Percentiles rank a stretch among this genome's conserved stretches.
These are phyloP conservation scores for Helicoverpa zea DNA, from an alignment of 1,140 invertebrate genomes.

Conservation along the genomic window DNA sequence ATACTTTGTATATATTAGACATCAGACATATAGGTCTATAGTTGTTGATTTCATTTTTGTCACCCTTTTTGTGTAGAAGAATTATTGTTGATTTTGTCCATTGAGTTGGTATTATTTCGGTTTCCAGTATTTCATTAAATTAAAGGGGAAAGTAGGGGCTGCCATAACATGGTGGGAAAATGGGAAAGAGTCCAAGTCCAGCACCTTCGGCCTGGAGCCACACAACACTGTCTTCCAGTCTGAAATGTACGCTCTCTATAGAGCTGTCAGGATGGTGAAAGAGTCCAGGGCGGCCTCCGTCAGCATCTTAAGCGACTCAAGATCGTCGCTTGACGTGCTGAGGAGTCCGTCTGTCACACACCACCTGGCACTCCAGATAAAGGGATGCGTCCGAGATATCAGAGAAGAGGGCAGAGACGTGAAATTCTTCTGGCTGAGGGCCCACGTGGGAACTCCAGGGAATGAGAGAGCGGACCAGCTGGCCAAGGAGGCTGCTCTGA, in stretches of 20 bases:
- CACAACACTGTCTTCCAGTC: conserved; percentile 62
- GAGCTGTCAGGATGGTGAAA: conserved; percentile 26
- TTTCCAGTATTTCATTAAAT: no score
- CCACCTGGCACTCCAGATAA: conserved; percentile 29
- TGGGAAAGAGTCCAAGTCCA: conserved; percentile 44
- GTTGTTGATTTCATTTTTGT: no score
- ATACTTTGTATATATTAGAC: no score
- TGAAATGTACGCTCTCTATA: conserved; percentile 52
- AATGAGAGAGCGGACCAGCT: conserved; percentile 62
- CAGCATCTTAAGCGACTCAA: conserved; percentile 56
- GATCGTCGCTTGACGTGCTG: conserved; percentile 54
- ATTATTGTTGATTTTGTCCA: no score
- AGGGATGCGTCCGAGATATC: conserved; percentile 24
- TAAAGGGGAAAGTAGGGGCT: conserved; percentile 56
- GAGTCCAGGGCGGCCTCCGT: not conserved
- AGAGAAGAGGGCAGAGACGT: conserved; percentile 28
- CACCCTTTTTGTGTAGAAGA: no score
- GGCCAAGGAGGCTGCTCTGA: conserved; percentile 52
- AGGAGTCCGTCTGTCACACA: conserved; percentile 28
- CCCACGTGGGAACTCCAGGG: conserved; percentile 52
- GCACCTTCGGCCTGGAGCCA: conserved; percentile 50
- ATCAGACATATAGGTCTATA: no score
- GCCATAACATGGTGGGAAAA: conserved; percentile 57
- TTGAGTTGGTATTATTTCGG: no score
- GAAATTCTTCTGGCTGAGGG: conserved; percentile 55